phyloP scores from a whole-genome alignment of 2,888 invertebrate species.

The Neoscelio sp. region DNA sequence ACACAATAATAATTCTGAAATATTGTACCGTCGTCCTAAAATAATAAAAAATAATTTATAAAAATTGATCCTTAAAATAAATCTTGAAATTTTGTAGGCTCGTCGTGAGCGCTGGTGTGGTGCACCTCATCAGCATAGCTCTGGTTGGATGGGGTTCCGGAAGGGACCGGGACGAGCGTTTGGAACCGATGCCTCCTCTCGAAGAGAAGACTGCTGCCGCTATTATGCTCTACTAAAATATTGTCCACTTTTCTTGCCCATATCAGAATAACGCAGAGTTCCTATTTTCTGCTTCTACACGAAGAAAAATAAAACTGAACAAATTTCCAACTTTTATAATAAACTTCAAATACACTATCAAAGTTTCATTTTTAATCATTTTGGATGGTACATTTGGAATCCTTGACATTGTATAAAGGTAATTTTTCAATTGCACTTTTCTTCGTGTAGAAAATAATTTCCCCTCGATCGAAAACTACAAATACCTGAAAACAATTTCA shows the following conservation, averaged over 20 bases:
- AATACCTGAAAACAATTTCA: too few relatives aligned
- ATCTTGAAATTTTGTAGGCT: slow-evolving; percentile 87
- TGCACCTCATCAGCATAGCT: slow-evolving; percentile 89
- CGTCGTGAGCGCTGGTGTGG: slow-evolving; percentile 88
- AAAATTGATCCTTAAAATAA: slow-evolving; percentile 34
- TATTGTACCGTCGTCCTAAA: too few relatives aligned
- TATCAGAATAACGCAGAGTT: slow-evolving; percentile 56
- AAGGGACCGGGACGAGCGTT: slow-evolving; percentile 85
- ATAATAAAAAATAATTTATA: neutral
- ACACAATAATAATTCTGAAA: too few relatives aligned
- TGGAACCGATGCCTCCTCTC: slow-evolving; percentile 87
- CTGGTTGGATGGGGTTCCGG: slow-evolving; percentile 90
- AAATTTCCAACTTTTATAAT: too few relatives aligned
- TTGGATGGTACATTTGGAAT: too few relatives aligned
- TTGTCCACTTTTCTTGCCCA: slow-evolving; percentile 44
- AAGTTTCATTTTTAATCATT: too few relatives aligned
- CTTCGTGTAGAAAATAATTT: too few relatives aligned
- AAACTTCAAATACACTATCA: too few relatives aligned
- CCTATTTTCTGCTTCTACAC: slow-evolving; percentile 29
- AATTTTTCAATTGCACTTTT: too few relatives aligned
- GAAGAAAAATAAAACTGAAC: too few relatives aligned
- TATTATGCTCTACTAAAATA: slow-evolving; percentile 90
- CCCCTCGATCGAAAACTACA: too few relatives aligned
- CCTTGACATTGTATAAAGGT: too few relatives aligned
- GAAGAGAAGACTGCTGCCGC: slow-evolving; percentile 93